Base-by-base conservation (phyloP, 1,140 invertebrate species). In the Hestina assimilis region DNA sequence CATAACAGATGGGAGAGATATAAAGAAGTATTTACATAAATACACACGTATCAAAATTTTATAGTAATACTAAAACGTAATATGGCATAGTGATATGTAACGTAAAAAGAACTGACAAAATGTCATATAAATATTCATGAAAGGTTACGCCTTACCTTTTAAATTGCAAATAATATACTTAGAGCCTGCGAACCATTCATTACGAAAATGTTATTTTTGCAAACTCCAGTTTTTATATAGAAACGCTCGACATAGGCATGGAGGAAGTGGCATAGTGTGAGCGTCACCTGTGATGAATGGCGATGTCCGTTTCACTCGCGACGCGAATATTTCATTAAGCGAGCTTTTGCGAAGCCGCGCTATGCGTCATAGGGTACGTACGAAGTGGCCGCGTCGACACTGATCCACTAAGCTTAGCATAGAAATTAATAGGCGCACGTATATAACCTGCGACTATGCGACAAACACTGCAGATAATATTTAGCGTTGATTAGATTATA, bases 241-340 rank as follows among this genome's bases (percentile, higher is more conserved):
- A 45, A 38, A 38, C 17, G 19, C 33, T 38, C 17, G 17, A 38
- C 9, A 3, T 6, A 20, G 33, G 15, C 15, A 38, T 38, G 33
- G 14, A 57, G 60, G 47, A 62, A 69, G 56, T 72, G 67, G 70
- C 70, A 62, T 65, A 59, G 63, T 63, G 60, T 66, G 65, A 68
- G 66, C 55, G 69, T 72, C 69, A 79, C 72, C 72, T 78, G 72
- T 82, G 78, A 87, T 82, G 75, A 80, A 84, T 78, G 66, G 63
- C 61, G 62, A 67, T 75, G 79, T 80, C 77, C 65, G 69, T 75
- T 82, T 73, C 75, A 76, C 70, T 76, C 74, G 72, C 67, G 75
- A 73, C 66, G 59, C 77, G 79, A 79, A 87, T 87, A 87, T 87
- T 87, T 87, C 83, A 87, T 85, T 87, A 84, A 75, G 70, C 72